Conservation (phyloP, 2,113 vertebrate species). For the Azemiops feae region DNA sequence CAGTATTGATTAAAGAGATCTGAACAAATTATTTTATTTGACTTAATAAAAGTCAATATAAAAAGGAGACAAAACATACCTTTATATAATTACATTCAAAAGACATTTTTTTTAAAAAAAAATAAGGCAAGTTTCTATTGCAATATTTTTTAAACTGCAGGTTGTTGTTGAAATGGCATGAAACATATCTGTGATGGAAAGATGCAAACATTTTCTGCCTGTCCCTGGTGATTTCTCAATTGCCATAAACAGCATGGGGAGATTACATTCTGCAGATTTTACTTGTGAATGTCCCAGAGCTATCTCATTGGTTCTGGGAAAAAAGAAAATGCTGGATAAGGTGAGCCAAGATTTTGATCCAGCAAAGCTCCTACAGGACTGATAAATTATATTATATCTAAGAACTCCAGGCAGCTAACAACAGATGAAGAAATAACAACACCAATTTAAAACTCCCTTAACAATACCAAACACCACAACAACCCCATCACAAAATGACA, state of each 20-base stretch:
- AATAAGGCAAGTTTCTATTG: neutral
- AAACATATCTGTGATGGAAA: neutral
- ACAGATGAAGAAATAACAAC: neutral
- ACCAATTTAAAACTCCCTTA: neutral
- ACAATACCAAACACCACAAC: neutral
- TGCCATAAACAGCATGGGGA: neutral
- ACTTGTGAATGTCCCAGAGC: neutral
- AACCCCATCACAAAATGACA: neutral
- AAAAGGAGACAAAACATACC: neutral
- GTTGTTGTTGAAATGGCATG: neutral
- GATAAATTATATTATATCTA: neutral
- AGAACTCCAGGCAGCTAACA: neutral
- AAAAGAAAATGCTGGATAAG: neutral
- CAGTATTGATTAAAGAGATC: neutral
- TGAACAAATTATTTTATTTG: neutral
- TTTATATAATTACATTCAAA: neutral
- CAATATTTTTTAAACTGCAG: neutral
- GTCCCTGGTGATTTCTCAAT: neutral
- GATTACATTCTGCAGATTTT: neutral
- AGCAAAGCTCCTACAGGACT: neutral
- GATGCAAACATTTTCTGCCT: neutral
- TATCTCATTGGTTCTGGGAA: too few species aligned
- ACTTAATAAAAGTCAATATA: neutral
- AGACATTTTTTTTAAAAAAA: neutral
- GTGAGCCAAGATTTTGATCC: neutral